phyloP scores from a whole-genome alignment of 2,797 vertebrate genomes.

The Anabas testudineus region DNA sequence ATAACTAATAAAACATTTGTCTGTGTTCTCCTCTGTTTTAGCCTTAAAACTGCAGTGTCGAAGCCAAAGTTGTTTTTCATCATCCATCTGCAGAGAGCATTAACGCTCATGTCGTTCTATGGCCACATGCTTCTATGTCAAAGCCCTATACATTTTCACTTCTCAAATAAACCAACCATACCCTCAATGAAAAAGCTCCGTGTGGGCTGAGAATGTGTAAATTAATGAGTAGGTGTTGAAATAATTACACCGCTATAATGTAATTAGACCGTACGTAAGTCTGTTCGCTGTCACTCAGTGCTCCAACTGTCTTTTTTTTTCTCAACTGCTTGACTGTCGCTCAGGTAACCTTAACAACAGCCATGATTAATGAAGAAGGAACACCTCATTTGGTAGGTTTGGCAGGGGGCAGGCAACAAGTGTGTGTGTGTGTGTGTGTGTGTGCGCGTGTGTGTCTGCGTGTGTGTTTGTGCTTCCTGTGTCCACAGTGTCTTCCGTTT shows the following conservation, averaged over 20 bases:
- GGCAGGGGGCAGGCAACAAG: conserved; percentile 44
- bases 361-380: conserved; percentile 75
- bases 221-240: conserved; percentile 75
- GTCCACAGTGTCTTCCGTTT: conserved; percentile 40
- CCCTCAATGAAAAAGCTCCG: conserved; percentile 19
- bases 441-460: conserved; percentile 5
- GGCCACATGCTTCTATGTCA: conserved; percentile 34
- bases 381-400: conserved; percentile 67
- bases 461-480: conserved; percentile 25
- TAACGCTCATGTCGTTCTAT: conserved; percentile 41
- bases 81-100: conserved; percentile 43
- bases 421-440: conserved; percentile 5
- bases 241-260: conserved; percentile 67
- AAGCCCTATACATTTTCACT: conserved; percentile 10
- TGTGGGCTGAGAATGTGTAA: conserved; percentile 19
- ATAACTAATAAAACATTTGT: conserved; percentile 41
- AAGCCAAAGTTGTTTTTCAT: conserved; percentile 37
- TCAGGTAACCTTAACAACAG: conserved; percentile 67
- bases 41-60: conserved; percentile 22
- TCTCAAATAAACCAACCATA: conserved; percentile 39
- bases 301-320: conserved; percentile 19
- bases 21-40: conserved; percentile 34
- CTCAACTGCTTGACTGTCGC: conserved; percentile 27
- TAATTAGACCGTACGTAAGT: conserved; percentile 50
- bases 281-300: conserved; percentile 70